Conservation (phyloP, 2,888 invertebrate species). For the Conistra vaccinii region DNA sequence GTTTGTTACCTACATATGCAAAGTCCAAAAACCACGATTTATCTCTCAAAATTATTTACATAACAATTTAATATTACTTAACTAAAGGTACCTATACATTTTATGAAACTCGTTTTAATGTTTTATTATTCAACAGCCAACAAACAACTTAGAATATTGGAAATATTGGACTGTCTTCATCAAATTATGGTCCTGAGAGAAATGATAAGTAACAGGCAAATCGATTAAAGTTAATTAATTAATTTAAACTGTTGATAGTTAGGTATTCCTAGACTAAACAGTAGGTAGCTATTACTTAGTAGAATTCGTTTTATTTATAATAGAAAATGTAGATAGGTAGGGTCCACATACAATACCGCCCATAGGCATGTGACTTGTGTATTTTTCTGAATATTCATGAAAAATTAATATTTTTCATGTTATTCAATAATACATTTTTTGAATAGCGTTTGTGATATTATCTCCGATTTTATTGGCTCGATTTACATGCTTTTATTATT, state of each 20-base stretch:
- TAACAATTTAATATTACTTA: background rate
- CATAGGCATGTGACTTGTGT: too few relatives aligned
- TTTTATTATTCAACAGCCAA: constrained; percentile 34
- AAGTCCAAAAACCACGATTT: constrained; percentile 1
- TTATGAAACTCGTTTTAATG: background rate
- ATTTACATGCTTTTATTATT: too few relatives aligned
- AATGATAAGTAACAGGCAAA: constrained; percentile 24
- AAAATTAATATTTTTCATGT: too few relatives aligned
- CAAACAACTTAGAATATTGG: background rate
- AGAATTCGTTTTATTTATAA: background rate
- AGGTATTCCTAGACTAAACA: background rate
- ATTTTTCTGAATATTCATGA: too few relatives aligned
- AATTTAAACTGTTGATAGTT: background rate
- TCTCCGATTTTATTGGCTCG: too few relatives aligned
- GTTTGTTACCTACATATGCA: background rate
- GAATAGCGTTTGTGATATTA: too few relatives aligned
- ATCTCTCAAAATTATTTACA: background rate
- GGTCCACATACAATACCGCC: background rate
- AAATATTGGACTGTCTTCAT: constrained; percentile 3
- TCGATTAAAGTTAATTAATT: background rate
- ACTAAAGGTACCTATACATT: background rate
- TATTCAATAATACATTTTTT: too few relatives aligned
- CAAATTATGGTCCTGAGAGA: background rate
- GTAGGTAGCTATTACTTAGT: background rate
- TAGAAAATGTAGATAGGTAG: background rate